phyloP scores from a whole-genome alignment of 2,888 invertebrate genomes.

The Eubasilissa splendida region DNA sequence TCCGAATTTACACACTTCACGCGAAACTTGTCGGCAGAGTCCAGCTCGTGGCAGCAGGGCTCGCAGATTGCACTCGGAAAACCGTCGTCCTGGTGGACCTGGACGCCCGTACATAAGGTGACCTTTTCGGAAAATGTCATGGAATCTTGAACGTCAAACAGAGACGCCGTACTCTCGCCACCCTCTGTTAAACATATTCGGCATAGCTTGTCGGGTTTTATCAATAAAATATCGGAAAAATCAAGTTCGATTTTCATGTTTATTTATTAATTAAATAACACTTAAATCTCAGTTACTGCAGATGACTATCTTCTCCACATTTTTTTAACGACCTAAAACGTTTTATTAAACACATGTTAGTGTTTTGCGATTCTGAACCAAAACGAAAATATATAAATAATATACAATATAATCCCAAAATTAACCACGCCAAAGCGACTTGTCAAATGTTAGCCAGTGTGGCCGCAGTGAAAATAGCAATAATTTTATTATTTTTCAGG shows the following conservation, averaged over 20 bases:
- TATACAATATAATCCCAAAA: neutral
- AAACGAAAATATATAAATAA: too few relatives aligned
- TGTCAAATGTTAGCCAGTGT: neutral
- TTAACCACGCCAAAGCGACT: neutral
- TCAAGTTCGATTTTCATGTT: constrained; percentile 18
- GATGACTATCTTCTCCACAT: neutral
- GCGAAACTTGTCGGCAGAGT: constrained; percentile 36
- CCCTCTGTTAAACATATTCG: constrained; percentile 46
- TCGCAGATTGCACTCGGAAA: constrained; percentile 62
- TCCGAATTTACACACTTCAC: constrained; percentile 65
- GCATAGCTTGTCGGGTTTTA: constrained; percentile 34
- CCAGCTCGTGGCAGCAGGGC: constrained; percentile 24
- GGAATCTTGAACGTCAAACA: constrained; percentile 28
- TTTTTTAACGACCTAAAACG: neutral
- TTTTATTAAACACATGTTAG: neutral
- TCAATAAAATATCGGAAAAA: constrained; percentile 13
- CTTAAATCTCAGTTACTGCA: neutral
- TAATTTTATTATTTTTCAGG: too few relatives aligned
- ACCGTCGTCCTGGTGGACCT: constrained; percentile 61
- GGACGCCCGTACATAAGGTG: constrained; percentile 65
- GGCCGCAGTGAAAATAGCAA: too few relatives aligned
- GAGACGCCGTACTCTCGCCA: neutral
- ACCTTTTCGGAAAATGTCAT: constrained; percentile 62
- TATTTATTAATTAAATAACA: neutral
- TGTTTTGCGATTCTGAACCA: neutral